Base-by-base conservation (phyloP, 2,113 vertebrate species). In the Amazona vittata region DNA sequence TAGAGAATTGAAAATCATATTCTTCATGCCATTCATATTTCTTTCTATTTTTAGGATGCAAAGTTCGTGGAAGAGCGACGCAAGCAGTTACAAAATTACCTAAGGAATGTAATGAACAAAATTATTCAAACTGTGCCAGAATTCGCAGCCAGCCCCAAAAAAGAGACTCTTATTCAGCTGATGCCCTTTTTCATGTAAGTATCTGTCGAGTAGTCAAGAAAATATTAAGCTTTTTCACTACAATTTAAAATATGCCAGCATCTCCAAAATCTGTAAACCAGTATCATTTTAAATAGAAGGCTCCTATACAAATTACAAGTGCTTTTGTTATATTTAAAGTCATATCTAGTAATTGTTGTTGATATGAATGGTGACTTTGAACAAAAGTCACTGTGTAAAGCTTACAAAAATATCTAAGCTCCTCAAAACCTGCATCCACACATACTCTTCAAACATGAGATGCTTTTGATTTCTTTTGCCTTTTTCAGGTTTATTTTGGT, bases 101-200 rank as follows among this genome's bases (percentile, higher is more conserved):
- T 99, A 92, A 99, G 99, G 82, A 99, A 95, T 5, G 98, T 99
- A 97, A 99, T 99, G 99, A 99, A 99, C 98, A 99, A 99, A 97
- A 97, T 99, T 91, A 98, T 99, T 97, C 99, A 99, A 97, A 98
- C 98, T 29, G 98, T 99, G 95, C 99, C 99, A 14, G 99, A 99
- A 97, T 99, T 99, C 94, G 97, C 98, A 26, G 96, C 99, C 97
- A 98, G 78, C 57, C 99, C 99, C 94, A 99, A 98, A 97, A 99
- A 99, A 95, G 99, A 99, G 96, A 99, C 98, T 33, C 98, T 99
- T 74, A 98, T 98, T 88, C 98, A 98, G 68, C 97, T 99, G 96
- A 98, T 99, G 97, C 99, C 99, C 85, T 99, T 99, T 98, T 99
- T 99, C 81, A 91, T 98, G 99, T 99, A 97, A 99, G 99, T 99